Conservation (phyloP, 2,113 vertebrate genomes). For the Casuarius casuarius region DNA sequence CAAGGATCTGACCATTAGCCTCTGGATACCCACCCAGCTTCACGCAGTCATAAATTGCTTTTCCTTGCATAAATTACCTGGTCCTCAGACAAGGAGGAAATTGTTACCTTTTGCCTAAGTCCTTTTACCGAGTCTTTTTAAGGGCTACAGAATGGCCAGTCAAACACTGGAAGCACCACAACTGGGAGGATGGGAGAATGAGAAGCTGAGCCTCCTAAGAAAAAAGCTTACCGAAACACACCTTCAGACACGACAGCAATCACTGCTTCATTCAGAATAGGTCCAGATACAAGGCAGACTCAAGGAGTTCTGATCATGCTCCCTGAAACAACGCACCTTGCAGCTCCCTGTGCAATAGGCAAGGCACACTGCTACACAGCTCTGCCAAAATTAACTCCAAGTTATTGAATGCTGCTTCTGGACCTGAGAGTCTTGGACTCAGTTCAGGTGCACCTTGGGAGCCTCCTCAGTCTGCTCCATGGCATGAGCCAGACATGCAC, state of each 20-base stretch:
- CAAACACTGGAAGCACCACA: background rate
- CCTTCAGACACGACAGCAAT: background rate
- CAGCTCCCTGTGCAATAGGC: background rate
- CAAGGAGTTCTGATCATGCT: background rate
- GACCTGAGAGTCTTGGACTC: fast-evolving
- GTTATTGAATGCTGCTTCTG: background rate
- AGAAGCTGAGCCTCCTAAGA: background rate
- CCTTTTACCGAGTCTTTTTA: background rate
- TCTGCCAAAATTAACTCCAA: background rate
- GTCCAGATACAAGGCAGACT: background rate
- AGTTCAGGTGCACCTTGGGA: background rate
- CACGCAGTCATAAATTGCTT: background rate
- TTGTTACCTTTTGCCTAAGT: background rate
- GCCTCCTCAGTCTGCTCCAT: background rate
- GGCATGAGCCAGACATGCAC: fast-evolving
- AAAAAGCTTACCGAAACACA: background rate
- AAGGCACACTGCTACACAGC: background rate
- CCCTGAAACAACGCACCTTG: background rate
- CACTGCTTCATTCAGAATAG: background rate
- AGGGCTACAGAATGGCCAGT: background rate
- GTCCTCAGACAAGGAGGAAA: background rate
- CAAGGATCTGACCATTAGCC: background rate
- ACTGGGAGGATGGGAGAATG: background rate
- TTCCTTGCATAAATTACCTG: background rate
- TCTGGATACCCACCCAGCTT: fast-evolving